Evolutionary conservation across 92 coral and sea anemone species (phyloP), one percentile per base, ranked within the genome.

Genomic region (Palythoa heliodiscus): DNA sequence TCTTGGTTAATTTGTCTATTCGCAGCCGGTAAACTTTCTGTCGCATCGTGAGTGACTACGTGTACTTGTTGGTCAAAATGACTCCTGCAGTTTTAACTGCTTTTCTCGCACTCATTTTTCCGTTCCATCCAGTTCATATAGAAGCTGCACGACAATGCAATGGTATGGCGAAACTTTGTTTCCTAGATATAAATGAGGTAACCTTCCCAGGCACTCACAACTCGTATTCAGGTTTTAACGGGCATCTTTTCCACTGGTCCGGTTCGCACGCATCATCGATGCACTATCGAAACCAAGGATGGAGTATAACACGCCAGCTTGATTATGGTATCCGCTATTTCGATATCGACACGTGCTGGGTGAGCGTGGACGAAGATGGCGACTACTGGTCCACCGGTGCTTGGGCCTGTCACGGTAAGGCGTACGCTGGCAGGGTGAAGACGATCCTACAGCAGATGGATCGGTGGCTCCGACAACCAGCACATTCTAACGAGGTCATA

Each of bases 121-220:
- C 40, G 8, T 15, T 22, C 39, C 60, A 43, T 14, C 63, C 37
- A 29, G 12, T 19, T 66, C 74, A 35, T 2, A 39, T 48, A 2
- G 14, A 70, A n/a, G 84, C 84, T 4, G 73, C 63, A 22, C 52
- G 66, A 22, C 25, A n/a, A 17, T 91, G 93, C 37, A 91, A 91
- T 52, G 93, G 93, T 2, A 77, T 88, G 89, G 50, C 55, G 15
- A 87, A 75, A 43, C 89, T 91, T 29, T 91, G 93, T 35, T 86
- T 75, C 61, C 74, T 91, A n/a, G 68, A 57, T 23, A 63, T 91
- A 4, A 37, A 86, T 69, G 88, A 91, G 57, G 88, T 72, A 7
- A 91, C 94, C 10, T 91, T 89, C 52, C 89, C 94, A 29, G 94
- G 92, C 2, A 89, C 83, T 22, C 94, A 91, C 84, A 91, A 91